Percentiles rank a stretch among this genome's conserved stretches.
These are phyloP conservation scores for Globodera rostochiensis DNA, from an alignment of 1,140 invertebrate species.

Conservation along the genomic window DNA sequence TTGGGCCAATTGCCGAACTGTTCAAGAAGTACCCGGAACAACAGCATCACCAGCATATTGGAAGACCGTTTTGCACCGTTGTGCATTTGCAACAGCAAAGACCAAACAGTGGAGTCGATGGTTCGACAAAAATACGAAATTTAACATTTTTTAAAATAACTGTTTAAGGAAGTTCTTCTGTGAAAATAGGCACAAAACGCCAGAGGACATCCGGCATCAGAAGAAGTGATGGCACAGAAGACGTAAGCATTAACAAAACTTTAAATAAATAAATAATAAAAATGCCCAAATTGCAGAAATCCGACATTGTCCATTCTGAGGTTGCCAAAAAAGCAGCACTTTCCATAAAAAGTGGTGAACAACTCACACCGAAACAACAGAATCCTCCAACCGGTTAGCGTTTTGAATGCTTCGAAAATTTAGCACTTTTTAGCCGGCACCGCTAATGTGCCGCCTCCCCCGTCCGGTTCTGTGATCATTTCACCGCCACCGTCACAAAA, in stretches of 20 bases:
- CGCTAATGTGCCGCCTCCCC: background rate
- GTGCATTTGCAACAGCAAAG: too few species aligned
- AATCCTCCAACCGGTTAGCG: background rate
- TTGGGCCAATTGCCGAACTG: conserved; percentile 10
- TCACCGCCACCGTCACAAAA: background rate
- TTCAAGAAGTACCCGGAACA: conserved; percentile 26
- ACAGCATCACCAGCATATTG: background rate
- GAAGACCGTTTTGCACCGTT: background rate
- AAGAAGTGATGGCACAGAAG: background rate
- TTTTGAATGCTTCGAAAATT: too few species aligned
- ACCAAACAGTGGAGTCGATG: too few species aligned
- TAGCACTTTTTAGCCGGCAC: background rate
- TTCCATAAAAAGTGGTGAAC: background rate
- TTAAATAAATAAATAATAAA: background rate
- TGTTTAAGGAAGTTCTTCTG: background rate
- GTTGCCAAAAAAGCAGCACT: background rate
- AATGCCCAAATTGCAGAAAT: background rate
- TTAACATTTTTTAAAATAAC: too few species aligned
- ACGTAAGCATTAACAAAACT: background rate
- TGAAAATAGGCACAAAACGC: background rate
- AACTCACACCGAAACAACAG: background rate
- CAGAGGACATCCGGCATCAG: background rate
- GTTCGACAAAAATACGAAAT: too few species aligned
- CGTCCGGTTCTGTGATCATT: background rate
- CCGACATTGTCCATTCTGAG: background rate